Base-by-base conservation (phyloP, 2,888 invertebrate species). In the Aphelenchoides bicaudatus region DNA sequence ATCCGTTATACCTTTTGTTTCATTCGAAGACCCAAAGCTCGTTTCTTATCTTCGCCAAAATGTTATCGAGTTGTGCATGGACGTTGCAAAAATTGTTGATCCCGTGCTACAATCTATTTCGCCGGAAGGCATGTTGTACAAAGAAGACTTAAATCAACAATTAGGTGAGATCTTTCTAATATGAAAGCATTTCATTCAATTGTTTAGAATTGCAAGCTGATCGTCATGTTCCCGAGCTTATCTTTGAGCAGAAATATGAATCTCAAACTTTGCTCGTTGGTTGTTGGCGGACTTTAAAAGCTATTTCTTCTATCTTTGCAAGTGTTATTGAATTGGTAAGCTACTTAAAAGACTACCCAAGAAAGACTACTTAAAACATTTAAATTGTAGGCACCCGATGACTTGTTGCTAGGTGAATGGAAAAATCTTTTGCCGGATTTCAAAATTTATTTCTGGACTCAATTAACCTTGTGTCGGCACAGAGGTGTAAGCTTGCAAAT, bases 211-310 rank as follows among this genome's bases (percentile, higher is more conserved):
- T 34, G 10, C 10, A 34, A 10, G 34, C n/a, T 34, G 43, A 43
- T 2, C 3, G 13, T n/a, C 23, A 43, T 16, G 43, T 43, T 1
- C 43, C 43, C 13, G 16, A 43, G 13, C 43, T 27, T 27, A 27
- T 43, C 1, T 28, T 51, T 1, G 37, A 16, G 3, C 52, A 51
- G 25, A 51, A 51, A 30, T n/a, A 38, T 16, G 37, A 51, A 50
- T 51, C 52, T 19, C 52, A 51, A 30, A 51, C 37, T 25, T 16
- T 51, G 10, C 49, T 51, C 23, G 52, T 51, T 2, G 38, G 37
- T 30, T 51, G 52, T 30, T 51, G 52, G 52, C 31, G 52, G 39
- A 51, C 52, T 2, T 19, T 51, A 10, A 51, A 51, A 30, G 52
- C 52, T 8, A 39, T 51, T 2, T 51, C 52, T 10, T 23, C 31